Base-by-base conservation (phyloP, 2,797 vertebrate genomes). In the Xenopus petersii region DNA sequence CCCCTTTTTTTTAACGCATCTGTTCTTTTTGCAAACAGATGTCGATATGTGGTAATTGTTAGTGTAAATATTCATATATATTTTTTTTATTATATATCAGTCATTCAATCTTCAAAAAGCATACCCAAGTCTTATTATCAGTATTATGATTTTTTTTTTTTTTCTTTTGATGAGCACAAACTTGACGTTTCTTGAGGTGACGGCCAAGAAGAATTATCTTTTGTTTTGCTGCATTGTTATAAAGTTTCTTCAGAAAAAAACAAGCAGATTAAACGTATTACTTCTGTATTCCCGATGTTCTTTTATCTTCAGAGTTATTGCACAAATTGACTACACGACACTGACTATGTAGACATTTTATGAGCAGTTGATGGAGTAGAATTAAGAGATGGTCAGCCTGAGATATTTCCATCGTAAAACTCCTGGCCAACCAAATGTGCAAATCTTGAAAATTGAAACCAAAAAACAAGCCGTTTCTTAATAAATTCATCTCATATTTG, bases 1-100 rank as follows among this genome's bases (percentile, higher is more conserved):
- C 5, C 15, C 7, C 15, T 56, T 56, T 56, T 17, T 17, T 56
- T 7, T 56, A 5, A 36, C 49, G 13, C 61, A 73, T 74, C 71
- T 70, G 71, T 74, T 79, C 71, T n/a, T 79, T 79, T 79, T 79
- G 76, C 71, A 79, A 70, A 74, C 71, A 74, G 75, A 78, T 73
- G 49, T 47, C 73, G 51, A 70, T 73, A 77, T 36, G 66, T 33
- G 68, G 64, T 78, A 59, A 64, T 78, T 68, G 12, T 73, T 78
- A 70, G 67, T 79, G 76, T 79, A 79, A 74, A 79, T 79, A 79
- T 64, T 70, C 71, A 74, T 79, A 59, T 79, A 63, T 79, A 64
- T 78, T 69, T 78, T 63, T 79, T 79, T 70, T 17, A 60, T 70
- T 16, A 79, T 79, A 74, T 73, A 70, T 59, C 30, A 49, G 49